A percentile compares a stretch with the other conserved stretches of the same genome.
Conservation (phyloP, 2,888 invertebrate species). For the Cynaeus angustus region DNA sequence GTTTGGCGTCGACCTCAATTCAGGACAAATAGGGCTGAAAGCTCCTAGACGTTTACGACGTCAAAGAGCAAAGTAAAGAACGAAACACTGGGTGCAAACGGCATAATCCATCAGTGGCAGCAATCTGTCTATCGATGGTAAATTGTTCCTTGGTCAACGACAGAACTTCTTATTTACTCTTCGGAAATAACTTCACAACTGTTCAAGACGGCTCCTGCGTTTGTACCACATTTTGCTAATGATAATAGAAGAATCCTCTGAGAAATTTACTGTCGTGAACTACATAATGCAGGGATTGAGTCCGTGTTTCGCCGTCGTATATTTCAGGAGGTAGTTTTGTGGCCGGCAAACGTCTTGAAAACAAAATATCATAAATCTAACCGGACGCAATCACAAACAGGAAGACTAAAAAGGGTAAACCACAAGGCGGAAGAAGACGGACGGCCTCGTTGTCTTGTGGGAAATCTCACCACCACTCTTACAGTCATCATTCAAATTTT, state of each 20-base stretch:
- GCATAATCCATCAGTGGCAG: slow-evolving; percentile 27
- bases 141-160: slow-evolving; percentile 16
- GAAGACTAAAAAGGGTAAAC: slow-evolving; percentile 59
- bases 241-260: slow-evolving; percentile 6
- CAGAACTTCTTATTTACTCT: slow-evolving; percentile 3
- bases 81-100: slow-evolving; percentile 39
- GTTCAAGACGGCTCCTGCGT: neutral
- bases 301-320: slow-evolving; percentile 36
- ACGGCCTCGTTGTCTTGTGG: slow-evolving; percentile 58
- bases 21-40: slow-evolving; percentile 42
- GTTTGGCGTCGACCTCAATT: slow-evolving; percentile 41
- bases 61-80: slow-evolving; percentile 40
- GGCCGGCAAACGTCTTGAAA: slow-evolving; percentile 50
- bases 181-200: neutral
- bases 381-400: slow-evolving; percentile 61
- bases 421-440: slow-evolving; percentile 55
- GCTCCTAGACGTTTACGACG: slow-evolving; percentile 43
- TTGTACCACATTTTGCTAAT: neutral
- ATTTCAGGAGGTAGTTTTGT: slow-evolving; percentile 45
- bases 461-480: slow-evolving; percentile 55
- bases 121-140: slow-evolving; percentile 25
- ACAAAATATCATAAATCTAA: slow-evolving; percentile 60
- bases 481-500: slow-evolving; percentile 43
- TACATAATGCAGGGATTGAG: slow-evolving; percentile 30
- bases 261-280: slow-evolving; percentile 29